Evolutionary conservation across 2,113 vertebrate species (phyloP), one percentile per base, ranked within the genome.

Genomic region (Chrysemys picta): DNA sequence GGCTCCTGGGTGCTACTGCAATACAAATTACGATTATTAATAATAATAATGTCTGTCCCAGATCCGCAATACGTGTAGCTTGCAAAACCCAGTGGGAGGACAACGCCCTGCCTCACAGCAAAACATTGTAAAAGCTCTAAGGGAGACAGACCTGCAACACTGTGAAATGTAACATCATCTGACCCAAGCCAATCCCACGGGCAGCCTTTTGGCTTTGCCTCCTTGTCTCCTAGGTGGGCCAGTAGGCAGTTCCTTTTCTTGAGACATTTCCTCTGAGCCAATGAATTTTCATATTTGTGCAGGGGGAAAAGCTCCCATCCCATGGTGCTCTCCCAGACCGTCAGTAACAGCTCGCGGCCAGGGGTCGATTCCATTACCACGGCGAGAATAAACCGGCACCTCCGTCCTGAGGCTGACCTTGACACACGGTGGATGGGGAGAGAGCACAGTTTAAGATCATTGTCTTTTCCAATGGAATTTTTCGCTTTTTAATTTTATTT

Each of bases 281-380:
- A 82, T 69, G 1, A 94, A 94, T 93, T 90, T 65, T 69, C 83
- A 88, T 90, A 79, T 93, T 0, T 3, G 91, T 1, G 4, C 5
- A 21, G 86, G 54, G 54, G 75, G 5, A 86, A 93, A 84, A 56
- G 89, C 93, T 93, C 89, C 82, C 85, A 95, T 96, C 93, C 89
- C 90, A 85, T 92, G 82, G 29, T 96, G 88, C 93, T 96, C 93
- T 92, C 95, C 92, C 95, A 96, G 92, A 95, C 94, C 96, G 92
- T 93, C 96, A 91, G 95, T 93, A 96, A 86, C 91, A 93, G 91
- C 91, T 96, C 54, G 84, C 80, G 93, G 95, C 89, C 96, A 96
- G 89, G 95, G 93, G 95, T 96, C 88, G 6, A 96, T 91, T 88
- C 97, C 91, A 94, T 94, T 95, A 90, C 84, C 86, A 81, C 72